A percentile compares a stretch with the other conserved stretches of the same genome.
Conservation (phyloP, 1,140 invertebrate genomes). For the Listronotus oregonensis region DNA sequence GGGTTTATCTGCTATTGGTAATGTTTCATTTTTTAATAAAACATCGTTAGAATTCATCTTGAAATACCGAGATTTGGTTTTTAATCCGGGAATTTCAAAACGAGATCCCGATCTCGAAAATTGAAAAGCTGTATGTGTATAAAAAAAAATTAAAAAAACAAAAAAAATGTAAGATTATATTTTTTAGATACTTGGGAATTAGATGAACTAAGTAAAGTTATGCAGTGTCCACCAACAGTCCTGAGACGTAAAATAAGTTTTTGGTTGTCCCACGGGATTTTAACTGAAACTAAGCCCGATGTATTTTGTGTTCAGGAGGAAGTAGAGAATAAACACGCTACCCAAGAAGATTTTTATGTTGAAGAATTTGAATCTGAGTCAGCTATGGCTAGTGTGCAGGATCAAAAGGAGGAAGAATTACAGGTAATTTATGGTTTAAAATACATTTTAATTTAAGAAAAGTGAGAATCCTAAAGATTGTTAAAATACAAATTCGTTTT, state of each 20-base stretch:
- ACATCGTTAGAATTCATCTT: too few species aligned
- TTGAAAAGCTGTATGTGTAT: too few species aligned
- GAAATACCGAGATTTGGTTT: too few species aligned
- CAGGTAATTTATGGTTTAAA: constrained; percentile 63
- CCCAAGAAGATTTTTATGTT: constrained; percentile 69
- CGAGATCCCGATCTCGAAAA: too few species aligned
- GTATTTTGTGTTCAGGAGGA: constrained; percentile 81
- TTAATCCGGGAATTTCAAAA: too few species aligned
- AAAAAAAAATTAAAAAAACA: too few species aligned
- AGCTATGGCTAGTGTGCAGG: constrained; percentile 89
- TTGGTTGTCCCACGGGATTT: constrained; percentile 87
- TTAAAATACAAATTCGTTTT: too few species aligned
- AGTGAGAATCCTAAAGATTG: too few species aligned
- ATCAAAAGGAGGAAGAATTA: constrained; percentile 91
- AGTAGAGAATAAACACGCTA: constrained; percentile 58
- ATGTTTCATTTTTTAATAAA: too few species aligned
- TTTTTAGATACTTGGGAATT: constrained; percentile 75
- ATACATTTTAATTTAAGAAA: too few species aligned
- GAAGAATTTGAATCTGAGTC: constrained; percentile 93
- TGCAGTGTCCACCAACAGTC: constrained; percentile 83
- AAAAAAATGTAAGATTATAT: too few species aligned
- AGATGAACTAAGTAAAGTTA: constrained; percentile 80
- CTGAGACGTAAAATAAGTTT: constrained; percentile 84
- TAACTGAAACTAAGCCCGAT: constrained; percentile 77
- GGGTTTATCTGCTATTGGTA: too few species aligned